Evolutionary conservation across 2,797 vertebrate genomes (phyloP).

Genomic region (Cirrhinus mrigala): DNA sequence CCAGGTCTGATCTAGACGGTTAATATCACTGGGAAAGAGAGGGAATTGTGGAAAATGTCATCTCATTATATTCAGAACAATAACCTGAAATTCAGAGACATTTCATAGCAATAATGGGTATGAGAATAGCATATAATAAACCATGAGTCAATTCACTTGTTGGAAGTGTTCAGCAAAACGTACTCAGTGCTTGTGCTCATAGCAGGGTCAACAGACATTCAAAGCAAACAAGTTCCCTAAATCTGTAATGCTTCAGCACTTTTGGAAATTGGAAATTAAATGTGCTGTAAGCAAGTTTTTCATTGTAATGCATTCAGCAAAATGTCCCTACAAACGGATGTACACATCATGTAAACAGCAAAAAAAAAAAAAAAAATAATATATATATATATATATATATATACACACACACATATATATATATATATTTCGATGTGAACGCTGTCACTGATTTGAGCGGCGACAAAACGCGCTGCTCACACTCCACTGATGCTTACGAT

Average conservation of each 20-base stretch:
- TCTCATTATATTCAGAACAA: background rate
- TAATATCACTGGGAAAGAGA: background rate
- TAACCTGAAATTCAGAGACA: constrained; percentile 15
- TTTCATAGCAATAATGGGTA: background rate
- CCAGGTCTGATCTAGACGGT: no score
- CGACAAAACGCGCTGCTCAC: no score
- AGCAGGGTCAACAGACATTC: constrained; percentile 17
- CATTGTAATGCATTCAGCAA: background rate
- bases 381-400: no score
- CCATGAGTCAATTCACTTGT: background rate
- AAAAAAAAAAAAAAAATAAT: background rate
- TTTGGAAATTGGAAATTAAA: background rate
- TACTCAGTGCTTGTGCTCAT: background rate
- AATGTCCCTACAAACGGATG: background rate
- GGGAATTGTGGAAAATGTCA: constrained; percentile 1
- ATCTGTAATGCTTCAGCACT: constrained; percentile 2
- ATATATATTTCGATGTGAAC: no score
- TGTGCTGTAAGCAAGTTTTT: background rate
- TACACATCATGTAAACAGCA: background rate
- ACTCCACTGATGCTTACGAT: no score
- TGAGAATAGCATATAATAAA: background rate
- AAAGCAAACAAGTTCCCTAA: background rate
- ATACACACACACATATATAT: no score
- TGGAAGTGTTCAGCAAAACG: background rate
- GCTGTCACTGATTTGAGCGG: no score